A percentile compares a stretch with the other conserved stretches of the same genome.
These are phyloP conservation scores for Etia nguti DNA, from an alignment of 2,113 vertebrate species.

Conservation along the genomic window DNA sequence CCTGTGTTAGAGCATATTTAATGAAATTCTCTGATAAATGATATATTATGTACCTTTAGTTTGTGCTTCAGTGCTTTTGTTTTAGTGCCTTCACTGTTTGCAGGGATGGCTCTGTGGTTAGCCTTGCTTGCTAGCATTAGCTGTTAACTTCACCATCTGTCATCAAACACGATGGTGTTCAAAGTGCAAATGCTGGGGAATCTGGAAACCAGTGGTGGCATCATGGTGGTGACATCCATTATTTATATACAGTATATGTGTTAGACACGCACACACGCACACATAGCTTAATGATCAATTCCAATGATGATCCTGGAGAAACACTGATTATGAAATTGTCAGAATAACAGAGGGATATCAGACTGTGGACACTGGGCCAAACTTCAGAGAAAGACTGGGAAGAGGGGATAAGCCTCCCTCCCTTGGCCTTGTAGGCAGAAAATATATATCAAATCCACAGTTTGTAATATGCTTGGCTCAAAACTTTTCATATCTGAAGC, in stretches of 20 bases:
- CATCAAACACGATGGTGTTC: neutral
- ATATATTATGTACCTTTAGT: fast-evolving
- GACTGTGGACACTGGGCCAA: neutral
- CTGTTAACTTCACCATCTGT: neutral
- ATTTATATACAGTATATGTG: neutral
- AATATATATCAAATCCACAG: neutral
- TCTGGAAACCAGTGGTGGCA: neutral
- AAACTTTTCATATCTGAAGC: neutral
- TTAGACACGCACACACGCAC: neutral
- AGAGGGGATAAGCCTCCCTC: neutral
- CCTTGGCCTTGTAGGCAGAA: neutral
- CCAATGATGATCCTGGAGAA: neutral
- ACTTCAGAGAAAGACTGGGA: neutral
- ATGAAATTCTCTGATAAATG: fast-evolving
- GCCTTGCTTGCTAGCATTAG: no score
- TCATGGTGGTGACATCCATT: neutral
- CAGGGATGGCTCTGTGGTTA: neutral
- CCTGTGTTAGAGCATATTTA: fast-evolving
- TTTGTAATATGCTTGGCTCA: neutral
- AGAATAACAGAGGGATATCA: neutral
- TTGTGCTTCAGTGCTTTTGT: neutral
- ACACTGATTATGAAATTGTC: neutral
- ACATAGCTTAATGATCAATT: no score
- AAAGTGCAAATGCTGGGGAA: neutral
- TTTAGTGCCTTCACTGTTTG: fast-evolving